These are phyloP conservation scores for Drosophila crucigera DNA, from an alignment of 2,888 invertebrate species.

Conservation along the genomic window DNA sequence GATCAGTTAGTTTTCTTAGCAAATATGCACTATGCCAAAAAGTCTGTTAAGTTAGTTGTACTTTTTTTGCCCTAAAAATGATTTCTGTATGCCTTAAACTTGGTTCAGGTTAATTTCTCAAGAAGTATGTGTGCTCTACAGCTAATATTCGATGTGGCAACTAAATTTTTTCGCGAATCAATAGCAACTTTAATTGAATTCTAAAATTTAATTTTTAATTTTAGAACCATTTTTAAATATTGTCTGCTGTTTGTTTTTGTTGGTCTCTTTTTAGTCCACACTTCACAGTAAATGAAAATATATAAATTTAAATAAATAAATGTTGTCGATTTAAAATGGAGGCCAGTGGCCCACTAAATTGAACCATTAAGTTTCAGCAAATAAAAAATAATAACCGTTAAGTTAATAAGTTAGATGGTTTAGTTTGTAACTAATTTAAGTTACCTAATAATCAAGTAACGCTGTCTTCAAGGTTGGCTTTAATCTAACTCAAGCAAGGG, in stretches of 20 bases:
- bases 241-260: neutral
- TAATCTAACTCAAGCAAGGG: slow-evolving; percentile 7
- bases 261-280: no score
- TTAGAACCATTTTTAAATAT: neutral
- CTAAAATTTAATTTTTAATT: neutral
- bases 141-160: neutral
- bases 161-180: neutral
- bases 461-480: neutral
- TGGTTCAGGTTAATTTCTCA: neutral
- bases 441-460: neutral
- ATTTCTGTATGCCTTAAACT: neutral
- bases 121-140: no score
- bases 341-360: neutral
- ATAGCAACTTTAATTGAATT: neutral
- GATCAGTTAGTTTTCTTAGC: neutral
- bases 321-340: neutral
- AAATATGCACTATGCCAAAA: neutral
- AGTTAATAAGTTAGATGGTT: neutral
- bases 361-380: neutral
- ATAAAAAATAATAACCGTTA: neutral
- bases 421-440: neutral
- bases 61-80: neutral
- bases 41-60: neutral
- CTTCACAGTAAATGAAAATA: neutral
- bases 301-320: neutral